Conservation (phyloP, 2,888 invertebrate species). For the Timema cristinae region DNA sequence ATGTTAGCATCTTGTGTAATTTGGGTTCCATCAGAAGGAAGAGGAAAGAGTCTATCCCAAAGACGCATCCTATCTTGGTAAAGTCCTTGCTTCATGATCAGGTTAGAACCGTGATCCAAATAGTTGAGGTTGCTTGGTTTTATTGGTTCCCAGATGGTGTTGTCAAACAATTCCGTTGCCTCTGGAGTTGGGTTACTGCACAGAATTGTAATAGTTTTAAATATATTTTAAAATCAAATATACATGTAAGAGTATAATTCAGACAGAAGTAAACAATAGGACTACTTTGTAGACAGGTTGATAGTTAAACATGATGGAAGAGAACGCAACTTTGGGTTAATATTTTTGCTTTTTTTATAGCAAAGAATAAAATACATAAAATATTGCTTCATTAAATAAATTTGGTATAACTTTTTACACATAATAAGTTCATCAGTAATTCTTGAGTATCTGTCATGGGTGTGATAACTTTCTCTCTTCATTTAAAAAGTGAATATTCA, state of each 20-base stretch:
- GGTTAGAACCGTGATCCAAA: conserved; percentile 15
- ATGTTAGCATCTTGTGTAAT: no score
- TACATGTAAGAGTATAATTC: no score
- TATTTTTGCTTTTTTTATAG: background rate
- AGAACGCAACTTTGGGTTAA: background rate
- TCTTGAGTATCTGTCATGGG: no score
- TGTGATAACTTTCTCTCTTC: no score
- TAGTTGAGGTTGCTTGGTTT: conserved; percentile 13
- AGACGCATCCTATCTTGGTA: conserved; percentile 15
- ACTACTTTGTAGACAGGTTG: background rate
- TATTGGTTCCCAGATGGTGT: conserved; percentile 20
- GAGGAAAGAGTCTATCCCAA: conserved; percentile 20
- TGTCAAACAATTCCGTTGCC: conserved; percentile 15
- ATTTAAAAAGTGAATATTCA: no score
- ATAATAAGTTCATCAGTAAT: no score
- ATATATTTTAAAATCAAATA: no score
- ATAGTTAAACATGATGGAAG: background rate
- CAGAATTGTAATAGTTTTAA: background rate
- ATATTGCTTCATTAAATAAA: no score
- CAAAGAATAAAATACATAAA: no score
- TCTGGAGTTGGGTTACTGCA: conserved; percentile 23
- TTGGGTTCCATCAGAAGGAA: background rate
- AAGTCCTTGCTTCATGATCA: conserved; percentile 19
- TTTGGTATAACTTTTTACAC: no score
- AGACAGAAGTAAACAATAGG: background rate